Base-by-base conservation (phyloP, 2,797 vertebrate genomes). In the Amniataba percoides region DNA sequence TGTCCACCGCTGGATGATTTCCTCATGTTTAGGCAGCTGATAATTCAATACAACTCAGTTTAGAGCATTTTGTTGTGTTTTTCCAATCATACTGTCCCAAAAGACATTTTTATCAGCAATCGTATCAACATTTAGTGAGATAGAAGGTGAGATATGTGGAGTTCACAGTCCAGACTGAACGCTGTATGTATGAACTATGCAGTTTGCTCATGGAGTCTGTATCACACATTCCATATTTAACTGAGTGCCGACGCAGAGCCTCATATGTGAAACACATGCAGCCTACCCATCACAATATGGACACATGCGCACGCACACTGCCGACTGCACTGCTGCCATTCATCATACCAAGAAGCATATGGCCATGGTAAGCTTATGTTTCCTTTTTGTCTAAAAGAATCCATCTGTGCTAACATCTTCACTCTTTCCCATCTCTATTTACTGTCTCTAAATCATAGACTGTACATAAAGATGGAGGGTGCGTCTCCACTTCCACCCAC, bases 241-340 rank as follows among this genome's bases (percentile, higher is more conserved):
- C 21, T 16, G 60, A 42, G 18, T 2, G n/a, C 25, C 18, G 23
- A 66, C 1, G 2, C 39, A 46, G 16, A 63, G 27, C 18, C 48
- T 78, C 65, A 75, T 80, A 78, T 89, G 81, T 78, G 71, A 59
- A 82, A 77, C 87, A 93, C 40, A 52, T 91, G 83, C 25, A 48
- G 45, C 7, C 25, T n/a, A 65, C 27, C 57, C 27, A 70, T 53
- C 25, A 57, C 39, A 65, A 51, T 60, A 80, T 63, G 36, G 31
- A 74, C 46, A 77, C 42, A 13, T 25, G 27, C 18, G 57, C 25
- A 11, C 40, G 49, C 14, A 45, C 31, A 46, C 4, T n/a, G 7
- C 21, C 60, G 36, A 46, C 43, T 0, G 10, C 72, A 69, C 19
- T 15, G 43, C 14, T 53, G 27, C 40, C 39, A 65, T 43, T 62